Base-by-base conservation (phyloP, 1,140 invertebrate genomes). In the Pygmarrhopalites habei region DNA sequence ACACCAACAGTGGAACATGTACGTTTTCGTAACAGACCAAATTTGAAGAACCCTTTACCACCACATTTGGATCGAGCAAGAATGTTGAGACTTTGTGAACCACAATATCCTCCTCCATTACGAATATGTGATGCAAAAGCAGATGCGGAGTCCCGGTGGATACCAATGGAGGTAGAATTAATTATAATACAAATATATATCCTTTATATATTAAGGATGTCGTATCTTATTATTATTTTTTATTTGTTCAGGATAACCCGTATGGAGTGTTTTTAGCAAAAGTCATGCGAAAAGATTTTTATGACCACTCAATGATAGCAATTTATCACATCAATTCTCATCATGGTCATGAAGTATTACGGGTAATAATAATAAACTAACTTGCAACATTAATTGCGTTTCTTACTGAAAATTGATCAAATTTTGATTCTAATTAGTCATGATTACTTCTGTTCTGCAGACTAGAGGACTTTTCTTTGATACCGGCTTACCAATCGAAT, bases 41-140 rank as follows among this genome's bases (percentile, higher is more conserved):
- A 64, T 51, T 56, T 64, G 12, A 41, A 64, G 32, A 47, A 28
- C 1, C 62, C 62, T 21, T 26, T 47, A 21, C 62, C 62, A 4
- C 1, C 39, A 5, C 62, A 64, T 35, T 51, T 4, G 7, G 39
- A 49, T 7, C 41, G 62, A 10, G 56, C 41, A 2, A n/a, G 53
- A 47, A 51, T 51, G 28, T 29, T 64, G 5, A 15, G 35, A 2
- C 43, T 64, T 7, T 58, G 55, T 35, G 21, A 64, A 32, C 62
- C 62, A 1, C n/a, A n/a, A n/a, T n/a, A n/a, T 49, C 19, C 7
- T 10, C 35, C 17, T 39, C 7, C 17, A 39, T 39, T 39, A 39
- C 17, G 17, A 39, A 17, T 39, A 39, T 39, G 7, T 10, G 17
- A 7, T 39, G 7, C 10, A 17, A 12, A 12, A 41, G 39, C 39